phyloP scores from a whole-genome alignment of 2,797 vertebrate genomes.

The Yasuhikotakia modesta region DNA sequence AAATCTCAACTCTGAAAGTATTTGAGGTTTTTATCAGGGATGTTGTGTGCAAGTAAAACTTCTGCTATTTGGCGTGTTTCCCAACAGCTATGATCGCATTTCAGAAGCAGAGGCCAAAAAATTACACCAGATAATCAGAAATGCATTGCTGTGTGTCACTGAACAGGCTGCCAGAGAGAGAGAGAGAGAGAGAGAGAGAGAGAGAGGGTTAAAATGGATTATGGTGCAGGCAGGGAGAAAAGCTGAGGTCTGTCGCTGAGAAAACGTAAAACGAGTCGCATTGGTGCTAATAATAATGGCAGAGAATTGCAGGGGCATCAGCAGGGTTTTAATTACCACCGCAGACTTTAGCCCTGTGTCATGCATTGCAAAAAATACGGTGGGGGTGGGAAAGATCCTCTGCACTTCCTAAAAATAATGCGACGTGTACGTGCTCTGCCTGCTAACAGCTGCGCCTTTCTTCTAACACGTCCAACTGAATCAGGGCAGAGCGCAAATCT shows the following conservation, averaged over 20 bases:
- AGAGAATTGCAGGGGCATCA: conserved; percentile 58
- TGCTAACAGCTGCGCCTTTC: conserved; percentile 76
- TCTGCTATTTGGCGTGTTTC: not conserved
- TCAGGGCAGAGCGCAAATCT: conserved; percentile 60
- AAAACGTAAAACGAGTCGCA: conserved; percentile 43
- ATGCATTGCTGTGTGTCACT: not conserved
- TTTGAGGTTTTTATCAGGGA: not conserved
- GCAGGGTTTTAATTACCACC: conserved; percentile 71
- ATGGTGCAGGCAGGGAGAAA: conserved; percentile 28
- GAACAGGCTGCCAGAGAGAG: not conserved
- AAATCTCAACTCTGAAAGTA: not conserved
- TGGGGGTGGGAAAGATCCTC: conserved; percentile 63
- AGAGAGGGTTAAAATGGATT: conserved; percentile 20
- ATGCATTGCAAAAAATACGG: conserved; percentile 59
- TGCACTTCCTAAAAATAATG: conserved; percentile 80
- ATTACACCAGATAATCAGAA: conserved; percentile 26
- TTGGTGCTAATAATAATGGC: conserved; percentile 63
- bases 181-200: not conserved
- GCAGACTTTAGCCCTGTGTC: conserved; percentile 63
- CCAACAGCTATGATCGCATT: not conserved
- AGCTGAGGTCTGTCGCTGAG: conserved; percentile 10
- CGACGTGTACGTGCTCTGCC: conserved; percentile 73
- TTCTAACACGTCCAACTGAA: conserved; percentile 62
- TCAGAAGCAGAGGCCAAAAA: not conserved
- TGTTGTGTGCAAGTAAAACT: not conserved